Conservation (phyloP, 2,797 vertebrate genomes). For the Morelia viridis region DNA sequence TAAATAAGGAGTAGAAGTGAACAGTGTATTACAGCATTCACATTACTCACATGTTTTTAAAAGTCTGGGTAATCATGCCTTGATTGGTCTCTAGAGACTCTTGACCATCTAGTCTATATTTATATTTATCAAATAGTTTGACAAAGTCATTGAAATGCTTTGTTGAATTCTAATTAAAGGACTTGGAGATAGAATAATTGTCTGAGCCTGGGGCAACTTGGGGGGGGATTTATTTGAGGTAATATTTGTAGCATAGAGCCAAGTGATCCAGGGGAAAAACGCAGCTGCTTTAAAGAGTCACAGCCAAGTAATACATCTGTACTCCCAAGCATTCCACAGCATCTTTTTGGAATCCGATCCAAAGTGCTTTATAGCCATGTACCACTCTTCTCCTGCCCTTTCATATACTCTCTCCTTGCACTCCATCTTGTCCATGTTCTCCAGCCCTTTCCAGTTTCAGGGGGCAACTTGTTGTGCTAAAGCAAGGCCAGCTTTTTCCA, state of each 20-base stretch:
- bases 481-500: not conserved
- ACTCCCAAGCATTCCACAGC: not conserved
- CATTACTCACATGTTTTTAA: conserved; percentile 57
- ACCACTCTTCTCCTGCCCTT: not conserved
- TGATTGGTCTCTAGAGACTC: conserved; percentile 44
- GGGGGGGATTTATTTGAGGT: too few species aligned
- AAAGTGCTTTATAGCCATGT: not conserved
- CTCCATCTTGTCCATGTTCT: not conserved
- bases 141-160: not conserved
- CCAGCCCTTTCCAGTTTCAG: not conserved
- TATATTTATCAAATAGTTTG: conserved; percentile 42
- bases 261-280: too few species aligned
- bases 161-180: conserved; percentile 26
- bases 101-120: conserved; percentile 46
- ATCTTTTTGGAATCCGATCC: not conserved
- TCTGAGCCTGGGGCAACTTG: too few species aligned
- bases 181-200: conserved; percentile 2
- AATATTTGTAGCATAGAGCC: too few species aligned
- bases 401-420: not conserved
- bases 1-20: conserved; percentile 27
- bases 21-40: conserved; percentile 47
- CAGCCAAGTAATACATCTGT: too few species aligned
- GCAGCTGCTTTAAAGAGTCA: too few species aligned
- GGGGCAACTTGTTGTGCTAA: not conserved
- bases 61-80: conserved; percentile 48